Base-by-base conservation (phyloP, 1,140 invertebrate genomes). In the Brachionus manjavacas region DNA sequence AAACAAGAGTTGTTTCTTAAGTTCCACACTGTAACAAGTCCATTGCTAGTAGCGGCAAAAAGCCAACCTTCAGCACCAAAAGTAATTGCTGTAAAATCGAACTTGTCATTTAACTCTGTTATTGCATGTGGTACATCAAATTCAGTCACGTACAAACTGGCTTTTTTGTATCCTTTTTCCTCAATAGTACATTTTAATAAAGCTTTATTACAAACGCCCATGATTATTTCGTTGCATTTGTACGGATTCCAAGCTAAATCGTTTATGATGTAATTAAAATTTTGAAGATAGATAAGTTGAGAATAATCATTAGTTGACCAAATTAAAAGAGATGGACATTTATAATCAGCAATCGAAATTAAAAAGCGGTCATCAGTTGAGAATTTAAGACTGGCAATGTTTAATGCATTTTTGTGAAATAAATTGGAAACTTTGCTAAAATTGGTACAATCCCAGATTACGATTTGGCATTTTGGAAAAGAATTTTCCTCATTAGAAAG, bases 111-210 rank as follows among this genome's bases (percentile, higher is more conserved):
- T 20, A 84, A 4, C 12, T 43, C 25, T 16, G n/a, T 70, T 31
- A 35, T 66, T 14, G 35, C 25, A 1, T 25, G 35, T 31, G 89
- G 89, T 31, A 89, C 85, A 6, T 87, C 87, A 31, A 88, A 87
- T 80, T 89, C 87, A 85, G 89, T 88, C 11, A 89, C 87, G 85
- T 87, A 89, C 0, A 89, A 86, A 68, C 85, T 85, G 28, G 86
- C 83, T 78, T 86, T 85, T 20, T 85, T 86, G 7, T 76, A 72
- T 3, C 46, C 43, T 9, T 87, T 88, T 78, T 90, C 89, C 80
- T 90, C 88, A 52, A 90, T 83, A 81, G 89, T 84, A 88, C 89
- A 90, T 85, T 89, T 89, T 66, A 87, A 79, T 20, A 90, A 83
- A 11, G 85, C 86, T 52, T 87, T 87, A 64, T 87, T 84, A 20